phyloP scores from a whole-genome alignment of 1,140 invertebrate species.

The Daktulosphaira vitifoliae region DNA sequence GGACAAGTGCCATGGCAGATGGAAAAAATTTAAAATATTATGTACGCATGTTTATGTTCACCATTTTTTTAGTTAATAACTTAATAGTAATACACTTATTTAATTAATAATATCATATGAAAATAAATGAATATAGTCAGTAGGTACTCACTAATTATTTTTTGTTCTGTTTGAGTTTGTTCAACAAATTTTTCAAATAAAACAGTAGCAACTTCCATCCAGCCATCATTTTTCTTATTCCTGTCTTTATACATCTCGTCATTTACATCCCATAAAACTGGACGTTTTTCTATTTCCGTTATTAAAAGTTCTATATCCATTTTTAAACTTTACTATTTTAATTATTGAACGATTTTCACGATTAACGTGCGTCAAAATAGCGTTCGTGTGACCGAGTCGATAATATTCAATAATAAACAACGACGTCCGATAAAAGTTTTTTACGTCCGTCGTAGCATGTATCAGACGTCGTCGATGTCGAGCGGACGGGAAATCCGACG shows the following conservation, averaged over 20 bases:
- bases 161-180: conserved; percentile 20
- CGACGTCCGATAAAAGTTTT: too few species aligned
- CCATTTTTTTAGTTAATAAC: neutral
- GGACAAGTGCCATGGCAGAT: conserved; percentile 17
- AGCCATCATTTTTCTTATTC: conserved; percentile 40
- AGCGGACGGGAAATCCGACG: too few species aligned
- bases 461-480: too few species aligned
- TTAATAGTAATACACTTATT: conserved; percentile 11
- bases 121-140: conserved; percentile 15
- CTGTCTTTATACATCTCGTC: conserved; percentile 45
- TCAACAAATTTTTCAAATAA: conserved; percentile 6
- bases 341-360: neutral
- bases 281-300: neutral
- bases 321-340: neutral
- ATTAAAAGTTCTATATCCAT: conserved; percentile 3
- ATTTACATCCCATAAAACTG: conserved; percentile 31
- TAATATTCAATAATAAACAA: neutral
- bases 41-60: neutral
- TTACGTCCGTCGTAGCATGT: too few species aligned
- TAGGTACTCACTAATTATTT: conserved; percentile 15
- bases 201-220: conserved; percentile 9
- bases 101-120: conserved; percentile 14
- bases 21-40: conserved; percentile 18
- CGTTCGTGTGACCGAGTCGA: neutral
- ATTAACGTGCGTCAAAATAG: neutral